Conservation (phyloP, 1,140 invertebrate species). For the Melitaea cinxia region DNA sequence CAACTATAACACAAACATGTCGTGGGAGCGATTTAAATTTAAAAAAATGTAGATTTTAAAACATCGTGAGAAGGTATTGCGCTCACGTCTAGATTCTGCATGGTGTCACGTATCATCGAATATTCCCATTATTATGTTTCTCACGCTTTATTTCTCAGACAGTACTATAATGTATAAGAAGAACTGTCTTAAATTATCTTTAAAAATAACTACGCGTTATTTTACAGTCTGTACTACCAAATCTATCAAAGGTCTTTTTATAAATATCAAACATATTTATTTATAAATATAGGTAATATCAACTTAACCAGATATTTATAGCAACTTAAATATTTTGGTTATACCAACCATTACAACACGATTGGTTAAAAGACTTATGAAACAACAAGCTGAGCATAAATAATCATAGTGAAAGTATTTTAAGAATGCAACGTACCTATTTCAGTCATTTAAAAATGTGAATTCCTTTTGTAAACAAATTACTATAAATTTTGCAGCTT, state of each 20-base stretch:
- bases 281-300: too few relatives aligned
- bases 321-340: neutral
- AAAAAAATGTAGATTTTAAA: slow-evolving; percentile 14
- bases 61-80: slow-evolving; percentile 30
- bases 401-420: slow-evolving; percentile 1
- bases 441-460: neutral
- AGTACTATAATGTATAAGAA: neutral
- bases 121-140: slow-evolving; percentile 29
- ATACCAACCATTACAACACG: slow-evolving; percentile 1
- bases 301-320: too few relatives aligned
- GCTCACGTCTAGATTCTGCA: slow-evolving; percentile 7
- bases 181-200: neutral
- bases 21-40: slow-evolving; percentile 17
- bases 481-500: neutral
- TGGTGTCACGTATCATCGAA: slow-evolving; percentile 33
- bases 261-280: too few relatives aligned
- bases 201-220: too few relatives aligned
- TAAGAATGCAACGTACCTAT: slow-evolving; percentile 3
- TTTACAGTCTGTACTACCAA: too few relatives aligned
- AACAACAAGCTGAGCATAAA: slow-evolving; percentile 9
- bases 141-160: slow-evolving; percentile 12
- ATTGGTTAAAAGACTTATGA: slow-evolving; percentile 6
- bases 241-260: too few relatives aligned
- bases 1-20: slow-evolving; percentile 8
- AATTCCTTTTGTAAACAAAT: neutral